These are phyloP conservation scores for Lipophrys pholis DNA, from an alignment of 2,113 vertebrate species.

Conservation along the genomic window DNA sequence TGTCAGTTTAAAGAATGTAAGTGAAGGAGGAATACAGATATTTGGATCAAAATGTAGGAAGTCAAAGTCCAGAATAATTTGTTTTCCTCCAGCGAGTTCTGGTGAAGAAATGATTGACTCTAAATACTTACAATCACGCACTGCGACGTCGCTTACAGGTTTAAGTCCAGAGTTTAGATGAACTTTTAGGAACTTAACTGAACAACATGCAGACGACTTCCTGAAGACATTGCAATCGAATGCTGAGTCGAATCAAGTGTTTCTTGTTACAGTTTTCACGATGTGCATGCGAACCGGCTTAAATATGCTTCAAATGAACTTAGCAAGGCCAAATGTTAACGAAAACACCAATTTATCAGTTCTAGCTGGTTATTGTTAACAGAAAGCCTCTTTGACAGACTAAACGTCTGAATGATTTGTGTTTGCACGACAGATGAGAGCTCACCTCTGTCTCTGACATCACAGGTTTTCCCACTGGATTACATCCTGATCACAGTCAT, in stretches of 20 bases:
- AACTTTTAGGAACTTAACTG: constrained; percentile 46
- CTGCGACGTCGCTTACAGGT: constrained; percentile 63
- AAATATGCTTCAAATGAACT: constrained; percentile 9
- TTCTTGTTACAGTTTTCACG: constrained; percentile 10
- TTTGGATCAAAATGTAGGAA: too few species aligned
- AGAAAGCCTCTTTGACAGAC: constrained; percentile 12
- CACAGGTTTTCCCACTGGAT: constrained; percentile 96
- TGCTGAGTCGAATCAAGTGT: neutral
- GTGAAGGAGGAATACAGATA: too few species aligned
- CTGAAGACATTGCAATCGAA: neutral
- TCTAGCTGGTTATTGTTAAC: constrained; percentile 14
- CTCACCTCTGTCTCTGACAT: constrained; percentile 56
- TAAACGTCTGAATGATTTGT: constrained; percentile 1
- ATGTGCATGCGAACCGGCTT: constrained; percentile 11
- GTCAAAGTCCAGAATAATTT: constrained; percentile 8
- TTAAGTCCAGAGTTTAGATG: constrained; percentile 41
- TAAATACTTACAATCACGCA: constrained; percentile 54
- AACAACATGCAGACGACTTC: neutral
- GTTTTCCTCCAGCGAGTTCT: constrained; percentile 41
- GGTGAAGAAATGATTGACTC: constrained; percentile 56
- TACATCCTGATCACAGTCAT: constrained; percentile 96
- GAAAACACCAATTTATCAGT: constrained; percentile 3
- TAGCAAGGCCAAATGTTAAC: constrained; percentile 4
- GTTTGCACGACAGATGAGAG: constrained; percentile 7
- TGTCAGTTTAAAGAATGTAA: too few species aligned